Evolutionary conservation across 2,797 vertebrate species (phyloP).

Genomic region (Macropus fuliginosus): DNA sequence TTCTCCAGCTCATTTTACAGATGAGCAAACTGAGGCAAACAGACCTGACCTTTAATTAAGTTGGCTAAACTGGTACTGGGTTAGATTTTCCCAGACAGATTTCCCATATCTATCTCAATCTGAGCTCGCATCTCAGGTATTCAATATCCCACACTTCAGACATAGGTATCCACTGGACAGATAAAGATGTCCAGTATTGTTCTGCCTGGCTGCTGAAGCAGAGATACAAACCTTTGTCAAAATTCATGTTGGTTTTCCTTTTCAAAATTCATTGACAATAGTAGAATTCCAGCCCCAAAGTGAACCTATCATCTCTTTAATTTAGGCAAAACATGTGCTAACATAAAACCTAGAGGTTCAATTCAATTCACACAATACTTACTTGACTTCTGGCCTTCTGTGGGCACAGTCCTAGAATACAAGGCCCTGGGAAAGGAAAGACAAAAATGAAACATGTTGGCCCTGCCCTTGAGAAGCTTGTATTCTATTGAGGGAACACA

Average conservation of each 20-base stretch:
- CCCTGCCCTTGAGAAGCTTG: neutral
- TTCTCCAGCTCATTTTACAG: neutral
- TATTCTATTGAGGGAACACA: neutral
- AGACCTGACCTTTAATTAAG: neutral
- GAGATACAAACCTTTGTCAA: neutral
- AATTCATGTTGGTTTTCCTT: neutral
- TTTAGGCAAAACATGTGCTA: neutral
- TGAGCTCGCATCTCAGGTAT: neutral
- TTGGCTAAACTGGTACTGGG: neutral
- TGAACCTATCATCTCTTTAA: neutral
- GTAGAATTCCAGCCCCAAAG: neutral
- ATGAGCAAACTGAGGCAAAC: neutral
- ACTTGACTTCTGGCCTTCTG: neutral
- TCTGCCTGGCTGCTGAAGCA: neutral
- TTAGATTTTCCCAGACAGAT: neutral
- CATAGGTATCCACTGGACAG: neutral
- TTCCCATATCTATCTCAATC: neutral
- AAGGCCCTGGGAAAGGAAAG: neutral
- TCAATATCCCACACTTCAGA: neutral
- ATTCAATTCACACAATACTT: neutral
- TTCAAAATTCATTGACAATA: neutral
- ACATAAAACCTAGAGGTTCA: neutral
- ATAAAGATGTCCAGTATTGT: neutral
- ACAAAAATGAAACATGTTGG: neutral
- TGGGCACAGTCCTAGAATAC: neutral